Percentiles rank a stretch among this genome's conserved stretches.
Conservation (phyloP, 2,113 vertebrate species). For the Triplophysa dalaica region DNA sequence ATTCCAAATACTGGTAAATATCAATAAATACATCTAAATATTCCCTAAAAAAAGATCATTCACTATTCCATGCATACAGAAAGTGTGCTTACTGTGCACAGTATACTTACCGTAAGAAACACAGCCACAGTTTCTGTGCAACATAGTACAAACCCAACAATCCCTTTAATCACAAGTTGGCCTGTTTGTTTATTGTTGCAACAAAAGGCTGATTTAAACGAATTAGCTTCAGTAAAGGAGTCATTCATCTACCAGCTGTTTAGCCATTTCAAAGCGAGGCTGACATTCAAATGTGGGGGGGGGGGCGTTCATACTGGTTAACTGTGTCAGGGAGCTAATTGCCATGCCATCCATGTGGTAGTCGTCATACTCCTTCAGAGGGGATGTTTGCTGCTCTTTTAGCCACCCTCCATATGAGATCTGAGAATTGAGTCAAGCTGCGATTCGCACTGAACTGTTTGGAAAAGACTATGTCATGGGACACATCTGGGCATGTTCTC, state of each 20-base stretch:
- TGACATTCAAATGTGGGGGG: slow-evolving; percentile 16
- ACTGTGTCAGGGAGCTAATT: slow-evolving; percentile 44
- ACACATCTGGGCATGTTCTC: neutral
- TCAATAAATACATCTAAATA: too few relatives aligned
- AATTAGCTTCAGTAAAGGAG: neutral
- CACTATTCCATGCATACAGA: too few relatives aligned
- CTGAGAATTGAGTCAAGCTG: neutral
- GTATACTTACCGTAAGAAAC: too few relatives aligned
- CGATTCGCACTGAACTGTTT: neutral
- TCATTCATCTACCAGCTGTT: slow-evolving; percentile 26
- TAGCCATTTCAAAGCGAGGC: slow-evolving; percentile 31
- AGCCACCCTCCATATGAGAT: slow-evolving; percentile 1
- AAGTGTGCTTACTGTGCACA: too few relatives aligned
- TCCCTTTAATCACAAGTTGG: neutral
- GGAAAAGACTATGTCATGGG: neutral
- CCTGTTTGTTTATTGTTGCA: neutral
- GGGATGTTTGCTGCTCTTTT: slow-evolving; percentile 5
- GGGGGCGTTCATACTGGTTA: slow-evolving; percentile 33
- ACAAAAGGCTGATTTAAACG: neutral
- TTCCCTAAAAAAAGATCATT: too few relatives aligned
- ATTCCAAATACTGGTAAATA: too few relatives aligned
- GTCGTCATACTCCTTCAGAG: slow-evolving; percentile 7
- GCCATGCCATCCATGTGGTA: slow-evolving; percentile 42
- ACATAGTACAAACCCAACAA: too few relatives aligned
- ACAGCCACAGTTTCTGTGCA: too few relatives aligned